Conservation (phyloP, 2,888 invertebrate species). For the Pyrocoelia pectoralis region DNA sequence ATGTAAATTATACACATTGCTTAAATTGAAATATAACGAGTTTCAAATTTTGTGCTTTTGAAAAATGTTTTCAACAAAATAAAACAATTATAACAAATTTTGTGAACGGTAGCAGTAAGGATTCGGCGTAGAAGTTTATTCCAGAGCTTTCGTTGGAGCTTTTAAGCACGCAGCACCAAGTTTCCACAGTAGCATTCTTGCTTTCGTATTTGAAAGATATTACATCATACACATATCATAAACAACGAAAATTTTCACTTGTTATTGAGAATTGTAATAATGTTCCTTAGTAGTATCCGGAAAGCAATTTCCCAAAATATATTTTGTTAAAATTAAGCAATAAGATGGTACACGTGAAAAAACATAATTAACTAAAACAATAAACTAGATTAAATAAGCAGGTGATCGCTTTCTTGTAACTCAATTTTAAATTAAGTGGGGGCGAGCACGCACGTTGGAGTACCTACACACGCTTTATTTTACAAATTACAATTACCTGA, state of each 20-base stretch:
- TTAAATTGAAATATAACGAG: too few relatives aligned
- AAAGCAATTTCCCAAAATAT: too few relatives aligned
- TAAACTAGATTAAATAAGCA: too few relatives aligned
- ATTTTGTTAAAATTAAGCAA: too few relatives aligned
- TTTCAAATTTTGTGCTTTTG: too few relatives aligned
- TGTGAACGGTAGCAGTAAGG: not conserved
- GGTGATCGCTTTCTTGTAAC: too few relatives aligned
- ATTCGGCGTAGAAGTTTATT: conserved; percentile 25
- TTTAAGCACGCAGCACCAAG: conserved; percentile 24
- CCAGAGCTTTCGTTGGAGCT: not conserved
- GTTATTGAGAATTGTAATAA: not conserved
- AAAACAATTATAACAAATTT: too few relatives aligned
- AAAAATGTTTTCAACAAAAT: too few relatives aligned
- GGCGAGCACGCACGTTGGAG: not conserved
- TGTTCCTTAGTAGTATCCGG: not conserved
- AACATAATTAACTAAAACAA: too few relatives aligned
- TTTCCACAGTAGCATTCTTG: conserved; percentile 25
- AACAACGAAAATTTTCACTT: not conserved
- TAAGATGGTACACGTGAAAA: too few relatives aligned
- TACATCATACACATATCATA: not conserved
- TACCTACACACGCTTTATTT: not conserved
- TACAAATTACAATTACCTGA: not conserved
- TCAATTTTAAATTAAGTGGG: not conserved
- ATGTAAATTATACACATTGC: too few relatives aligned
- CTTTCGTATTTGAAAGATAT: conserved; percentile 18